phyloP scores from a whole-genome alignment of 2,797 vertebrate genomes.

The Spinus olivaceus region DNA sequence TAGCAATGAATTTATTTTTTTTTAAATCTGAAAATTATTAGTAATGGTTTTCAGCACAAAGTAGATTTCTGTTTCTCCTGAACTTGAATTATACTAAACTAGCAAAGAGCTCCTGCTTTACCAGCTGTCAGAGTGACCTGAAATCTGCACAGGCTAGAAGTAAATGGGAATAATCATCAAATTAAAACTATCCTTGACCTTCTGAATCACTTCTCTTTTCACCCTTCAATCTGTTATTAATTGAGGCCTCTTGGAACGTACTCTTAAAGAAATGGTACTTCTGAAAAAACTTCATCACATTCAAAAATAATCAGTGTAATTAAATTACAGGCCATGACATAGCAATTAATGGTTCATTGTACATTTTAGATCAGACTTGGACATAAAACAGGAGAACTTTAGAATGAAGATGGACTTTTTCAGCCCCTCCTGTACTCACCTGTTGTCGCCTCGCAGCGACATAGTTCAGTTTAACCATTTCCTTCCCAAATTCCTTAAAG shows the following conservation, averaged over 20 bases:
- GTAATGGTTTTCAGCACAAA: background rate
- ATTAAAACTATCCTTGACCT: background rate
- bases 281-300: background rate
- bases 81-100: background rate
- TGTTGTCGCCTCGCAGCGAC: constrained; percentile 95
- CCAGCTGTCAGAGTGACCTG: background rate
- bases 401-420: background rate
- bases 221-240: background rate
- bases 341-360: background rate
- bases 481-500: constrained; percentile 98
- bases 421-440: constrained; percentile 69
- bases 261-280: background rate
- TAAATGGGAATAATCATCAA: background rate
- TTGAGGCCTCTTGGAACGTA: background rate
- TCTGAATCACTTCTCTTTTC: background rate
- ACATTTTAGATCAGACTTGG: background rate
- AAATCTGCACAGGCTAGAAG: background rate
- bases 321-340: background rate
- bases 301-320: background rate
- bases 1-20: background rate
- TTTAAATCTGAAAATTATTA: background rate
- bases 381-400: background rate
- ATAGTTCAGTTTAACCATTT: constrained; percentile 99
- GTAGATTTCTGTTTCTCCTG: background rate
- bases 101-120: background rate